Percentiles rank a stretch among this genome's conserved stretches.
These are phyloP conservation scores for Troides helena DNA, from an alignment of 2,888 invertebrate genomes.

Conservation along the genomic window DNA sequence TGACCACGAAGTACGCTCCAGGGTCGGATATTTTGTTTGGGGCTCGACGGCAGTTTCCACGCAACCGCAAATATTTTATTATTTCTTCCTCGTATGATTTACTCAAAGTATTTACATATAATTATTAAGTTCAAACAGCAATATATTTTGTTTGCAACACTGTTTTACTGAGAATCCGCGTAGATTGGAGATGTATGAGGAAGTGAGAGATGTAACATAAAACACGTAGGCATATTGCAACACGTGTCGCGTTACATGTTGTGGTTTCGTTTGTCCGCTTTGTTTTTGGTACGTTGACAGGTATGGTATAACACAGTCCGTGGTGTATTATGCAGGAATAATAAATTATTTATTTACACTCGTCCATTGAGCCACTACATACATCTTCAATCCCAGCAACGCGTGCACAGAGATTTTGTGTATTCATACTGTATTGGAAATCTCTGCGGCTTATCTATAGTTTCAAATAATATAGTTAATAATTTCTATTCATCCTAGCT, in stretches of 20 bases:
- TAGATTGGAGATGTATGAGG: conserved; percentile 26
- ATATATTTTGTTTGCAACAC: conserved; percentile 28
- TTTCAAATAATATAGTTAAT: no score
- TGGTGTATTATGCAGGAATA: not conserved
- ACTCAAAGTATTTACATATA: conserved; percentile 24
- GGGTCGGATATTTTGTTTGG: conserved; percentile 50
- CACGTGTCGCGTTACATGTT: conserved; percentile 25
- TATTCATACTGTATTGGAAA: no score
- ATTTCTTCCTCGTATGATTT: conserved; percentile 30
- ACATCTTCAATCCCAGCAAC: no score
- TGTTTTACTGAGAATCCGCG: conserved; percentile 26
- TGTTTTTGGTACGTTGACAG: not conserved
- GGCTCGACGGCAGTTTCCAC: conserved; percentile 45
- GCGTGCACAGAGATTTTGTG: no score
- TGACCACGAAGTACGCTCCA: conserved; percentile 51
- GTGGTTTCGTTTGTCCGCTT: conserved; percentile 25
- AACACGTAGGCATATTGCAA: conserved; percentile 26
- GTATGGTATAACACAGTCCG: not conserved
- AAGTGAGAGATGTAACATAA: conserved; percentile 29
- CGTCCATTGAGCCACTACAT: no score
- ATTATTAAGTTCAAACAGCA: conserved; percentile 30
- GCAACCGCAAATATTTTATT: conserved; percentile 40
- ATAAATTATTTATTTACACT: not conserved
- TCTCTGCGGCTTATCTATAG: no score
- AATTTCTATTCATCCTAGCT: no score